Evolutionary conservation across 2,888 invertebrate genomes (phyloP).

Genomic region (Plagodis dolabraria): DNA sequence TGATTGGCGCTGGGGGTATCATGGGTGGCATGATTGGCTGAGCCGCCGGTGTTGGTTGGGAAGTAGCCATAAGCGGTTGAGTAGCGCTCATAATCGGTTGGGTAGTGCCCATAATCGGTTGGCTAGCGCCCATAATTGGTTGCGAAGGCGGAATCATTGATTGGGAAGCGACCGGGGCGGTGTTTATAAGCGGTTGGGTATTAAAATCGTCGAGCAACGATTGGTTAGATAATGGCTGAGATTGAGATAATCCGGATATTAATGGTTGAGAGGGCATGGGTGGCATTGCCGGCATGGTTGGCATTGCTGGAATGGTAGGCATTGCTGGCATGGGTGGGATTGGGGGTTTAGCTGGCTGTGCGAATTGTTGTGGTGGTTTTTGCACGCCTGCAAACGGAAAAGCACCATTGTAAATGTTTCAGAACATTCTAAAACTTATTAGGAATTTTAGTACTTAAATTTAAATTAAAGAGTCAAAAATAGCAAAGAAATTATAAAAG

Average conservation of each 20-base stretch:
- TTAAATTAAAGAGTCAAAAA: too few relatives aligned
- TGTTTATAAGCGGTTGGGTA: conserved; percentile 29
- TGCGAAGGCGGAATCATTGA: conserved; percentile 25
- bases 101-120: conserved; percentile 21
- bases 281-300: conserved; percentile 67
- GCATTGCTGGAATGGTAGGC: conserved; percentile 69
- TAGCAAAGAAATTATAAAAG: too few relatives aligned
- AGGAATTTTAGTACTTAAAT: too few relatives aligned
- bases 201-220: conserved; percentile 59
- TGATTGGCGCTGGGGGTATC: conserved; percentile 38
- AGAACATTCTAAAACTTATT: too few relatives aligned
- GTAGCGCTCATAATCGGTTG: conserved; percentile 21
- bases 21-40: conserved; percentile 30
- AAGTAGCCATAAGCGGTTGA: conserved; percentile 21
- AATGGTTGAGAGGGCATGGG: conserved; percentile 23
- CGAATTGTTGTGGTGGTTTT: conserved; percentile 54
- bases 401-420: conserved; percentile 1
- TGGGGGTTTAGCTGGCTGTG: conserved; percentile 69
- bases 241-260: conserved; percentile 42
- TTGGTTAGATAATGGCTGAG: conserved; percentile 44
- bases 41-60: conserved; percentile 13
- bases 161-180: conserved; percentile 24
- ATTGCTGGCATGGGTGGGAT: conserved; percentile 68
- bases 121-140: not conserved
- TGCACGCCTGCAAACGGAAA: conserved; percentile 45